Conservation (phyloP, 2,888 invertebrate species). For the Plebejus melissa region DNA sequence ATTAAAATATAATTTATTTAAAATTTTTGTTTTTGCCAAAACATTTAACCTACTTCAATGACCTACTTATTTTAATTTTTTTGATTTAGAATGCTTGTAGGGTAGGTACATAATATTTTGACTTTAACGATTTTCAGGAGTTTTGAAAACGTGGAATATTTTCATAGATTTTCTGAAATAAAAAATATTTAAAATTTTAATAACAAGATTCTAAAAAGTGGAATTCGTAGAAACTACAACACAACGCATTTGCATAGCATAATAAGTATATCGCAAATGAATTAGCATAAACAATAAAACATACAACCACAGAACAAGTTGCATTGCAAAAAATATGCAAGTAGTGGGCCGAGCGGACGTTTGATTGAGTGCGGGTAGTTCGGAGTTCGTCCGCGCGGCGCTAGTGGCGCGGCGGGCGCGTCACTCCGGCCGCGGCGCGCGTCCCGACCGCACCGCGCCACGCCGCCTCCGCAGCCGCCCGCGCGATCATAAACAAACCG, state of each 20-base stretch:
- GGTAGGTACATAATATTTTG: background rate
- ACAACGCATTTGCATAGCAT: background rate
- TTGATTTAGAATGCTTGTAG: too few species aligned
- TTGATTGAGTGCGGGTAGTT: slow-evolving; percentile 55
- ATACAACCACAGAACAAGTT: slow-evolving; percentile 21
- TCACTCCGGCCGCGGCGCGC: slow-evolving; percentile 75
- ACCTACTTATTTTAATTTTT: too few species aligned
- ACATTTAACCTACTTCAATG: too few species aligned
- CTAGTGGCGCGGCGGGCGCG: slow-evolving; percentile 44
- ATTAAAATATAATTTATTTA: background rate
- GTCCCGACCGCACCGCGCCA: slow-evolving; percentile 54
- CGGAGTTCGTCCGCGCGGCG: slow-evolving; percentile 49
- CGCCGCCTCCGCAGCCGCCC: slow-evolving; percentile 47
- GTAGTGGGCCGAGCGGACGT: slow-evolving; percentile 39
- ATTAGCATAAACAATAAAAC: slow-evolving; percentile 19
- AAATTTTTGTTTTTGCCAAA: background rate
- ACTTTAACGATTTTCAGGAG: background rate
- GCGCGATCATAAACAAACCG: slow-evolving; percentile 36
- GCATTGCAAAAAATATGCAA: slow-evolving; percentile 31
- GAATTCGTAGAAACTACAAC: background rate
- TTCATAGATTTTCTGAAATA: background rate
- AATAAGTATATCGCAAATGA: background rate
- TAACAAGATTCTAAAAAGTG: background rate
- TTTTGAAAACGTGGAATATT: background rate
- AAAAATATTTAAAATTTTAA: background rate